Evolutionary conservation across 2,797 vertebrate genomes (phyloP).

Genomic region (Myotis vivesi): DNA sequence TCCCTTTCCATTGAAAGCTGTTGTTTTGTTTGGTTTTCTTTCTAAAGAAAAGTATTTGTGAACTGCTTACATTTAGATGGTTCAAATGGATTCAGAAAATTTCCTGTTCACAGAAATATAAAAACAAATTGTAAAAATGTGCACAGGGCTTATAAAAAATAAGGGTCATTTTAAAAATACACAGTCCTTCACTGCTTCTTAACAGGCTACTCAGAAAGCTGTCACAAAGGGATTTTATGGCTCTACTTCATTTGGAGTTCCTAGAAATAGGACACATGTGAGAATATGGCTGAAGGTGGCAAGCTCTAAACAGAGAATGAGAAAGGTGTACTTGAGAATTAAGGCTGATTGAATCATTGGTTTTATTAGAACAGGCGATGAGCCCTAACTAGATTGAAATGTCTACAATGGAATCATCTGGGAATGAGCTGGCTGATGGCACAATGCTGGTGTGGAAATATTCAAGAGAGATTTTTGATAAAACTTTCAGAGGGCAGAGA

Average conservation of each 20-base stretch:
- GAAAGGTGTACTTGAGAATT: background rate
- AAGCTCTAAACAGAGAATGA: background rate
- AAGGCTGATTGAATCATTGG: background rate
- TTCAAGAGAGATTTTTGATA: background rate
- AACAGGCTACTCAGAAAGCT: background rate
- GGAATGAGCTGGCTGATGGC: background rate
- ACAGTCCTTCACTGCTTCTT: background rate
- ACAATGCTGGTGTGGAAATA: background rate
- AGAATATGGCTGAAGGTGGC: background rate
- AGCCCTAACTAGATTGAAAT: background rate
- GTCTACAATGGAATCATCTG: background rate
- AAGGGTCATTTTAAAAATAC: background rate
- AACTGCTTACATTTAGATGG: background rate
- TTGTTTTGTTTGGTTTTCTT: constrained; percentile 8
- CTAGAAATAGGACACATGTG: background rate
- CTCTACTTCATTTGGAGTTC: background rate
- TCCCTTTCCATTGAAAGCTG: background rate
- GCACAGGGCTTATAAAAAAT: background rate
- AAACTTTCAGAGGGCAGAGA: background rate
- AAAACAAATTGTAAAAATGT: background rate
- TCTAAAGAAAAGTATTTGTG: background rate
- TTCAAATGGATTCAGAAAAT: background rate
- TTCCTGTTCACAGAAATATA: background rate
- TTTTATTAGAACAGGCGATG: background rate
- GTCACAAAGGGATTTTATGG: background rate